Evolutionary conservation across 1,140 invertebrate genomes (phyloP), one percentile per base, ranked within the genome.

Genomic region (Drosophila chauvacae): DNA sequence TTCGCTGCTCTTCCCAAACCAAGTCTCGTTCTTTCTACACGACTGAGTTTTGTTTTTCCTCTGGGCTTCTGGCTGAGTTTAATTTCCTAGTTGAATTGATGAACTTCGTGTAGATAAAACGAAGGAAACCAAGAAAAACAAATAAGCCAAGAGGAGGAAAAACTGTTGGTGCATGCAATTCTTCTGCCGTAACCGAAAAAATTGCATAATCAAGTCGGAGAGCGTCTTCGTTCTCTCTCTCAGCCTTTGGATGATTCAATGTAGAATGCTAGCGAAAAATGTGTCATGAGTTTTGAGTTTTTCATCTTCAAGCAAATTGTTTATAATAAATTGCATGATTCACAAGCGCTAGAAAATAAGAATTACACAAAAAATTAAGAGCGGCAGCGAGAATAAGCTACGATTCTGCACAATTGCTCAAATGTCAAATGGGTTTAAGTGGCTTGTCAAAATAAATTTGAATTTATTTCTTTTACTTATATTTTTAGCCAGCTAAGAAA

Each of bases 71-170:
- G 48, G 60, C 68, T 69, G 71, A 63, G 71, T 84, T 84, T 83
- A 83, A 83, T 83, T 83, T 85, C 77, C 81, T 48, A 71, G 81
- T 80, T 70, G 82, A 86, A 85, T 87, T 86, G 82, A 86, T 86
- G 82, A 86, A 86, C 82, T 86, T 86, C 83, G 82, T 86, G 79
- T 68, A 86, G 82, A 85, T 85, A 85, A 66, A 65, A 55, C n/a
- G 41, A 66, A 35, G 51, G 47, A 30, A 28, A 57, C 14, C 11
- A 37, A 7, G 0, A 13, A 35, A 33, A n/a, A 30, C 50, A 35
- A 72, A 41, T 39, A 23, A 42, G 13, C 47, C n/a, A 20, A 44
- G 44, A 37, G 56, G 53, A 42, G 58, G 50, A 41, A 51, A 81
- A 80, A 65, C 80, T 85, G 84, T 77, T 85, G 82, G 82, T 70